Percentiles rank a stretch among this genome's conserved stretches.
Conservation (phyloP, 2,888 invertebrate species). For the Dicranocentrus wangi region DNA sequence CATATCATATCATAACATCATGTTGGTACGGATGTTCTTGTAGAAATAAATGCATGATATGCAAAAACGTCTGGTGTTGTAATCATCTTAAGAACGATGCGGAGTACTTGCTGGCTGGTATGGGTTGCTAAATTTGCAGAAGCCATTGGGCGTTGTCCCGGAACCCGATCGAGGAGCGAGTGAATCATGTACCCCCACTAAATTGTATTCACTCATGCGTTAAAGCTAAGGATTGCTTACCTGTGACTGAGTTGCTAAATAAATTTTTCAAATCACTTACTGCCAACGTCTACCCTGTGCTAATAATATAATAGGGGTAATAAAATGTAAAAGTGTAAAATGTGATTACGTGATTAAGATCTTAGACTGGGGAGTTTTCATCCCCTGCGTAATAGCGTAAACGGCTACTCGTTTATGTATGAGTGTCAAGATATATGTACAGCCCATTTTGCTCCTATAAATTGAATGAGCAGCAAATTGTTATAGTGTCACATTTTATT, state of each 20-base stretch:
- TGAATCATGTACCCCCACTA: conserved; percentile 22
- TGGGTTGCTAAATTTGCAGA: conserved; percentile 16
- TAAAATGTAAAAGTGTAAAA: conserved; percentile 8
- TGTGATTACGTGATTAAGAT: conserved; percentile 6
- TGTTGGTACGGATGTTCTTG: conserved; percentile 22
- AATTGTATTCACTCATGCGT: not conserved
- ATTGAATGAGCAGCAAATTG: conserved; percentile 1
- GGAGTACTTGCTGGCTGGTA: not conserved
- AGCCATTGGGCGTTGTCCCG: conserved; percentile 56
- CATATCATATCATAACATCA: conserved; percentile 22
- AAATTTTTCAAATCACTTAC: not conserved
- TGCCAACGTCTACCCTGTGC: not conserved
- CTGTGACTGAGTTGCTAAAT: not conserved
- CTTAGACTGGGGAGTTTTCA: no score
- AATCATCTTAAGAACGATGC: not conserved
- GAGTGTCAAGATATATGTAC: no score
- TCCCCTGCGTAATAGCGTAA: no score
- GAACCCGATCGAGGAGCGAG: conserved; percentile 47
- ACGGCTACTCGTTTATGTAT: no score
- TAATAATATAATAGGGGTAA: conserved; percentile 6
- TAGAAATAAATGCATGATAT: conserved; percentile 30
- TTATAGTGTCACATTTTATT: not conserved
- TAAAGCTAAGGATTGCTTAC: not conserved
- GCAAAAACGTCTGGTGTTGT: conserved; percentile 21
- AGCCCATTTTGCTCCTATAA: no score